phyloP scores from a whole-genome alignment of 1,140 invertebrate species.

The Psix sp. region DNA sequence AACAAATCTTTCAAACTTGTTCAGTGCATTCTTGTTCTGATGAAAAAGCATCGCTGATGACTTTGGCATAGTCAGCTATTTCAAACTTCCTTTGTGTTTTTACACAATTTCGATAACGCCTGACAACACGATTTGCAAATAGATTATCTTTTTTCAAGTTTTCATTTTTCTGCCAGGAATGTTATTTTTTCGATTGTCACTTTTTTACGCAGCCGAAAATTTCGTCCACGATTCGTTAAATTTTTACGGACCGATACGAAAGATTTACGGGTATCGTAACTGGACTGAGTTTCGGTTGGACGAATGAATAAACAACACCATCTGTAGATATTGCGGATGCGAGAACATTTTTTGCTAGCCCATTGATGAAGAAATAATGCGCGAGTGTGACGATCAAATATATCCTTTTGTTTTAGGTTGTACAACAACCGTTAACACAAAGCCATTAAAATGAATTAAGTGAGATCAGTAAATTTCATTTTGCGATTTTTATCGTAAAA shows the following conservation, averaged over 20 bases:
- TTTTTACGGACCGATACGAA: constrained; percentile 49
- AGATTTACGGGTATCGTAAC: constrained; percentile 41
- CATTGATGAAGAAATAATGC: constrained; percentile 43
- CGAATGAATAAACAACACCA: constrained; percentile 45
- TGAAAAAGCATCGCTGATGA: too few relatives aligned
- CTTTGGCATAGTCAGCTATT: too few relatives aligned
- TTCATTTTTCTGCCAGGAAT: constrained; percentile 16
- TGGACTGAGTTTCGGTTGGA: constrained; percentile 6
- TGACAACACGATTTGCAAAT: too few relatives aligned
- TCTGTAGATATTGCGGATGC: constrained; percentile 29
- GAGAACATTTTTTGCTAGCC: constrained; percentile 9
- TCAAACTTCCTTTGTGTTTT: too few relatives aligned
- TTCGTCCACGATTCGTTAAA: constrained; percentile 47
- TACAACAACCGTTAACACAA: constrained; percentile 42
- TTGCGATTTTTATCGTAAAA: constrained; percentile 25
- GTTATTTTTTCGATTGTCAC: constrained; percentile 42
- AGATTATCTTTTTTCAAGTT: too few relatives aligned
- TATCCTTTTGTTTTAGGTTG: constrained; percentile 25
- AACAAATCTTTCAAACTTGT: too few relatives aligned
- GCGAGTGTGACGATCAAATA: constrained; percentile 6
- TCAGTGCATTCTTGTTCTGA: too few relatives aligned
- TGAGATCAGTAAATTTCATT: constrained; percentile 46
- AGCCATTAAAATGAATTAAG: constrained; percentile 53
- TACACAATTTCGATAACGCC: too few relatives aligned
- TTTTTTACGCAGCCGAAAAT: constrained; percentile 44